A percentile compares a stretch with the other conserved stretches of the same genome.
Evolutionary conservation across 1,140 invertebrate genomes (phyloP).

Genomic region (Chionoecetes opilio): DNA sequence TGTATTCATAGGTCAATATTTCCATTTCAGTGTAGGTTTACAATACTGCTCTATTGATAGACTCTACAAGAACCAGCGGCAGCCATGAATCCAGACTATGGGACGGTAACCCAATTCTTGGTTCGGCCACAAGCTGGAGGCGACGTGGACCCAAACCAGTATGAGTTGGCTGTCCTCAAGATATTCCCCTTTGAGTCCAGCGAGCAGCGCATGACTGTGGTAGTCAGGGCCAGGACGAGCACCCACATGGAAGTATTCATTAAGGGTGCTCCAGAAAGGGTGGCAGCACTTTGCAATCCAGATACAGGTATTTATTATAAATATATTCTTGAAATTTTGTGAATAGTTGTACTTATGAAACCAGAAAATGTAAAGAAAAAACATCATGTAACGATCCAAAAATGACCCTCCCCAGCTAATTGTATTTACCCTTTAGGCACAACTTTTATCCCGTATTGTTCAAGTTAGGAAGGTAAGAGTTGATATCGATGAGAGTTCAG

Average conservation of each 20-base stretch:
- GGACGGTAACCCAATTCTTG: conserved; percentile 78
- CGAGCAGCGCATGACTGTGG: conserved; percentile 85
- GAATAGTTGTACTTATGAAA: no score
- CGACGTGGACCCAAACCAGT: conserved; percentile 50
- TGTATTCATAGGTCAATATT: background rate
- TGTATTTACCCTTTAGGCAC: no score
- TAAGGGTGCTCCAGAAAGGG: conserved; percentile 85
- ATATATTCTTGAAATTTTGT: no score
- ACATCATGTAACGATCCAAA: no score
- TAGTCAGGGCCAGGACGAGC: conserved; percentile 83
- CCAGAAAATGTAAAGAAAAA: no score
- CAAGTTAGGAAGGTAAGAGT: no score
- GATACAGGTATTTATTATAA: conserved; percentile 83
- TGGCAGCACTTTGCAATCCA: conserved; percentile 83
- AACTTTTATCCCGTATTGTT: no score
- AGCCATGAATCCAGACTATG: conserved; percentile 81
- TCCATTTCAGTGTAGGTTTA: background rate
- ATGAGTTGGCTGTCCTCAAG: conserved; percentile 84
- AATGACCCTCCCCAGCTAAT: no score
- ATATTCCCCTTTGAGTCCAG: conserved; percentile 85
- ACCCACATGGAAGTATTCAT: conserved; percentile 84
- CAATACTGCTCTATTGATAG: conserved; percentile 31
- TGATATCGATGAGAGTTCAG: no score
- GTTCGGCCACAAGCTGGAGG: conserved; percentile 74
- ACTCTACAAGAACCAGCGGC: conserved; percentile 67